A percentile compares a stretch with the other conserved stretches of the same genome.
These are phyloP conservation scores for Drosophila bocki DNA, from an alignment of 1,140 invertebrate genomes.

Conservation along the genomic window DNA sequence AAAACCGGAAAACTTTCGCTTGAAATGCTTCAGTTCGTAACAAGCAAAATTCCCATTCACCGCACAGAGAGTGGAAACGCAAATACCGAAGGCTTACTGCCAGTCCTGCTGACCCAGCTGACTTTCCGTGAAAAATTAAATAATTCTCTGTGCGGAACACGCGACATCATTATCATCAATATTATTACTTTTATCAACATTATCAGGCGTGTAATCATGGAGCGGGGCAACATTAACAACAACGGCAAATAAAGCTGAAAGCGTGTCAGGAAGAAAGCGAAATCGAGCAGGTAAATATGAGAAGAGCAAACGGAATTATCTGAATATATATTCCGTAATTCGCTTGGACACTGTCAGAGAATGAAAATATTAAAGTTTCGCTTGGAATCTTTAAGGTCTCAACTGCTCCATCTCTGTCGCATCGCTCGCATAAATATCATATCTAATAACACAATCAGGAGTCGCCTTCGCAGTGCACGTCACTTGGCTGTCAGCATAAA, in stretches of 20 bases:
- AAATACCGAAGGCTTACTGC: slow-evolving; percentile 38
- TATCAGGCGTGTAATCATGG: slow-evolving; percentile 36
- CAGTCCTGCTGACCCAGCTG: slow-evolving; percentile 3
- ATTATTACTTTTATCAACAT: slow-evolving; percentile 53
- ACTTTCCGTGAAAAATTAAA: slow-evolving; percentile 42
- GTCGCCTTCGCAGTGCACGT: slow-evolving; percentile 49
- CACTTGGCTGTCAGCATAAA: slow-evolving; percentile 72
- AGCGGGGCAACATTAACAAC: slow-evolving; percentile 17
- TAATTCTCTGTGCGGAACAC: slow-evolving; percentile 22
- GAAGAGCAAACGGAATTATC: slow-evolving; percentile 15
- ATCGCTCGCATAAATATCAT: slow-evolving; percentile 42
- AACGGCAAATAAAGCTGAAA: slow-evolving; percentile 15
- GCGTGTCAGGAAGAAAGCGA: not conserved
- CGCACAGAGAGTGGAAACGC: slow-evolving; percentile 13
- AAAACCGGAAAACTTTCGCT: slow-evolving; percentile 28
- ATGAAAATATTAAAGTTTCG: not conserved
- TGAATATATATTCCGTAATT: not conserved
- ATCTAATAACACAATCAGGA: slow-evolving; percentile 56
- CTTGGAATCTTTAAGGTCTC: slow-evolving; percentile 15
- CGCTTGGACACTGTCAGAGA: not conserved
- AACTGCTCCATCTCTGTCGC: slow-evolving; percentile 16
- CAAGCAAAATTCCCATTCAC: slow-evolving; percentile 16
- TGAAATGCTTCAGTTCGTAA: slow-evolving; percentile 27
- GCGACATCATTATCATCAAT: slow-evolving; percentile 39
- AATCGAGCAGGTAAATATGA: slow-evolving; percentile 34